Percentiles rank a stretch among this genome's conserved stretches.
phyloP scores from a whole-genome alignment of 2,797 vertebrate species.

The Liasis olivaceus region DNA sequence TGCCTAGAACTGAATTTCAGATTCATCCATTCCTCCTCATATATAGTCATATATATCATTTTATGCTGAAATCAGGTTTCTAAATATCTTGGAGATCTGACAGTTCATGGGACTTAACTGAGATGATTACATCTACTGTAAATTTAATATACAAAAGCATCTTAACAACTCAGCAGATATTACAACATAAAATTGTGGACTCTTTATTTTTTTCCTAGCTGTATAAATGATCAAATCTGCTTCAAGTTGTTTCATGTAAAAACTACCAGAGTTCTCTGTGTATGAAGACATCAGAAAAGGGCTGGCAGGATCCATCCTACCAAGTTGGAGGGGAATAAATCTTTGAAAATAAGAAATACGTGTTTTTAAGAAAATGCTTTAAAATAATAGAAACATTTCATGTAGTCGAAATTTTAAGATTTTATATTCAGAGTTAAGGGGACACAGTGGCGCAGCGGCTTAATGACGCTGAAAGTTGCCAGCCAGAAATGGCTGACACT shows the following conservation, averaged over 20 bases:
- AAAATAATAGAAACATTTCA: not conserved
- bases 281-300: not conserved
- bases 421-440: not conserved
- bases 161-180: not conserved
- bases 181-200: not conserved
- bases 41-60: not conserved
- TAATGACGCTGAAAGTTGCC: no score
- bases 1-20: not conserved
- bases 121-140: not conserved
- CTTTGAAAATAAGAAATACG: not conserved
- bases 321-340: not conserved
- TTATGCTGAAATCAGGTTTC: not conserved
- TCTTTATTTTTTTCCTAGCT: not conserved
- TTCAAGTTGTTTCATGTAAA: not conserved
- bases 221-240: not conserved
- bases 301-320: not conserved
- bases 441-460: no score
- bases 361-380: not conserved
- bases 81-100: not conserved
- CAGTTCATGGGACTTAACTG: not conserved
- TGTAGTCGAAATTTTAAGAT: not conserved
- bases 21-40: not conserved
- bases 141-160: not conserved
- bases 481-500: no score
- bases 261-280: slow-evolving; percentile 2